Percentiles rank a stretch among this genome's conserved stretches.
Conservation (phyloP, 2,797 vertebrate species). For the Phrynocephalus guinanensis region DNA sequence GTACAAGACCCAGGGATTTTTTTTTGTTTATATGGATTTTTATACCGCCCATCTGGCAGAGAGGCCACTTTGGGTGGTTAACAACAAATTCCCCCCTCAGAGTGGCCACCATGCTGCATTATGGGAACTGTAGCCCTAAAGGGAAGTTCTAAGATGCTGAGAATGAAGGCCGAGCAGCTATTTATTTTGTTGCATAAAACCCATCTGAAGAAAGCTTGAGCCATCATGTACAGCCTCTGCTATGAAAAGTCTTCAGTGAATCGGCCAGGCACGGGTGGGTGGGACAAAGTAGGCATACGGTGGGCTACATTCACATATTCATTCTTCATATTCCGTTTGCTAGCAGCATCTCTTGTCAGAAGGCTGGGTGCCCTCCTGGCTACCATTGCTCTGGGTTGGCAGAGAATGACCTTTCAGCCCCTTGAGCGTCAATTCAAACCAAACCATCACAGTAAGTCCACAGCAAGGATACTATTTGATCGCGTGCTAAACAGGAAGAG, state of each 20-base stretch:
- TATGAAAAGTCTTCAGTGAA: not conserved
- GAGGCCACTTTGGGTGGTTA: too few species aligned
- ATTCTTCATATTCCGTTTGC: not conserved
- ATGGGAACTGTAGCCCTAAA: too few species aligned
- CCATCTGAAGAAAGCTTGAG: not conserved
- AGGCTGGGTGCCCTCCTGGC: not conserved
- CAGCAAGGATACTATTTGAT: not conserved
- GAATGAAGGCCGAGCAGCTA: not conserved
- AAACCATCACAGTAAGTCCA: not conserved
- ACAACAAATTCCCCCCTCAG: too few species aligned
- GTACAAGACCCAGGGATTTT: too few species aligned
- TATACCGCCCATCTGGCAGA: too few species aligned
- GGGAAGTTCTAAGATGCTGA: too few species aligned
- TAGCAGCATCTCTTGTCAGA: not conserved
- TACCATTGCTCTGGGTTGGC: not conserved
- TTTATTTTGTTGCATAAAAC: not conserved
- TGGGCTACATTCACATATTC: not conserved
- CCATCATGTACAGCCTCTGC: not conserved
- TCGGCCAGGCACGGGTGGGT: not conserved
- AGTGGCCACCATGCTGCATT: too few species aligned
- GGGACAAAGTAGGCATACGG: not conserved
- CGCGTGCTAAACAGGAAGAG: too few species aligned
- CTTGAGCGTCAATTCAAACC: constrained; percentile 7
- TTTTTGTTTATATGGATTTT: too few species aligned
- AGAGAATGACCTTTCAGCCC: constrained; percentile 19